Evolutionary conservation across 1,140 invertebrate species (phyloP).

Genomic region (Aporrectodea caliginosa): DNA sequence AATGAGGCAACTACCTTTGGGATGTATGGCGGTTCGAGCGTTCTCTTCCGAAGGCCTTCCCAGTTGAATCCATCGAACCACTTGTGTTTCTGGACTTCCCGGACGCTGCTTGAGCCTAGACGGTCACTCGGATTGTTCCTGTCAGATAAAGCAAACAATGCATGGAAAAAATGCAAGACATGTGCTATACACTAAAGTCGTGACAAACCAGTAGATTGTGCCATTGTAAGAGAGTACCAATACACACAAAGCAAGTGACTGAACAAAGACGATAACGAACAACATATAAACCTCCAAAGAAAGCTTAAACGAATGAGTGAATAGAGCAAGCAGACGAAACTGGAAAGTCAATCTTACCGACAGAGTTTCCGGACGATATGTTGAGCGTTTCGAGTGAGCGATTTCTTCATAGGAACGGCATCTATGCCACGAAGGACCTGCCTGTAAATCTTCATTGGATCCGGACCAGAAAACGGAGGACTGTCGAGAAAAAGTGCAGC

Average conservation of each 20-base stretch:
- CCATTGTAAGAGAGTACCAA: too few relatives aligned
- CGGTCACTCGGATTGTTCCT: constrained; percentile 91
- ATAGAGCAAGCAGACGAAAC: too few relatives aligned
- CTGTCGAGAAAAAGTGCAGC: constrained; percentile 59
- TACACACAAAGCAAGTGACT: too few relatives aligned
- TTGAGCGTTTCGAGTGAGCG: constrained; percentile 50
- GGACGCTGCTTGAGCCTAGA: constrained; percentile 90
- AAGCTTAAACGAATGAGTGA: too few relatives aligned
- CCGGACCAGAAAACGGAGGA: constrained; percentile 91
- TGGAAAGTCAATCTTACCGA: too few relatives aligned
- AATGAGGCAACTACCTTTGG: too few relatives aligned
- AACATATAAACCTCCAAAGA: too few relatives aligned
- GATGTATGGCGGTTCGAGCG: constrained; percentile 57
- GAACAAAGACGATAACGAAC: too few relatives aligned
- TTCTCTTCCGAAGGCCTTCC: constrained; percentile 76
- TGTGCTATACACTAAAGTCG: too few relatives aligned
- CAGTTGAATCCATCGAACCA: constrained; percentile 99
- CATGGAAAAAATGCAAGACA: too few relatives aligned
- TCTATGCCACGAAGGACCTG: constrained; percentile 98
- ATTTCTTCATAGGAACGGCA: constrained; percentile 62
- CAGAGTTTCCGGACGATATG: constrained; percentile 56
- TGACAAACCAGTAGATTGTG: too few relatives aligned
- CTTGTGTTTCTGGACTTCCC: constrained; percentile 93
- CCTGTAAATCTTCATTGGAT: constrained; percentile 99
- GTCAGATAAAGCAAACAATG: background rate